phyloP scores from a whole-genome alignment of 2,888 invertebrate species.

The Patella pellucida region DNA sequence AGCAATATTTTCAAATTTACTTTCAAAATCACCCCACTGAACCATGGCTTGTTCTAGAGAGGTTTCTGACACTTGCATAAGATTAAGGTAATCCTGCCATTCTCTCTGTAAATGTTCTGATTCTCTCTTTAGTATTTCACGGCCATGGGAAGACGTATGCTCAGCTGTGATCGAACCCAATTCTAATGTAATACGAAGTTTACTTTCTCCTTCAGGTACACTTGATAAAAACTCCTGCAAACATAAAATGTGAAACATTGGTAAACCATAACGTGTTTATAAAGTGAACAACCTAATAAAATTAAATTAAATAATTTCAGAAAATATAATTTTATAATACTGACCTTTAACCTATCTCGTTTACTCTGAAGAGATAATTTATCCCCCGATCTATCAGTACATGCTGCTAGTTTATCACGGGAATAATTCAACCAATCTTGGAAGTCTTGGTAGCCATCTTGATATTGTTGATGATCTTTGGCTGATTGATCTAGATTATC shows the following conservation, averaged over 20 bases:
- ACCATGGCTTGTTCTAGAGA: conserved; percentile 88
- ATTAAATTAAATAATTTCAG: not conserved
- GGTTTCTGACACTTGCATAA: conserved; percentile 71
- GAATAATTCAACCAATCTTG: conserved; percentile 81
- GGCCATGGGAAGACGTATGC: conserved; percentile 89
- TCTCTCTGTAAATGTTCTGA: conserved; percentile 91
- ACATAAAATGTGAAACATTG: not conserved
- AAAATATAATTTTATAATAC: not conserved
- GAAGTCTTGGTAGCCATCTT: conserved; percentile 81
- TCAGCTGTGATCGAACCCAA: conserved; percentile 72
- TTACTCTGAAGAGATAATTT: conserved; percentile 76
- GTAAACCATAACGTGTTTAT: not conserved
- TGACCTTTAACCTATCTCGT: conserved; percentile 65
- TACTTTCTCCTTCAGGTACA: conserved; percentile 55
- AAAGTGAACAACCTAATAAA: not conserved
- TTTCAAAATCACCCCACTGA: conserved; percentile 87
- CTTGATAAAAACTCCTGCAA: conserved; percentile 53
- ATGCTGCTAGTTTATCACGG: conserved; percentile 58
- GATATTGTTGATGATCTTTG: conserved; percentile 86
- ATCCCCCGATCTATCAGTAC: conserved; percentile 75
- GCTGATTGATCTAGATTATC: conserved; percentile 88
- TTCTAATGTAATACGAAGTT: conserved; percentile 48
- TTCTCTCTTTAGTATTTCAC: conserved; percentile 87
- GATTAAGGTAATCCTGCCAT: conserved; percentile 77
- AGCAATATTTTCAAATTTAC: conserved; percentile 82